phyloP scores from a whole-genome alignment of 2,797 vertebrate genomes.

The Anguilla megastoma region DNA sequence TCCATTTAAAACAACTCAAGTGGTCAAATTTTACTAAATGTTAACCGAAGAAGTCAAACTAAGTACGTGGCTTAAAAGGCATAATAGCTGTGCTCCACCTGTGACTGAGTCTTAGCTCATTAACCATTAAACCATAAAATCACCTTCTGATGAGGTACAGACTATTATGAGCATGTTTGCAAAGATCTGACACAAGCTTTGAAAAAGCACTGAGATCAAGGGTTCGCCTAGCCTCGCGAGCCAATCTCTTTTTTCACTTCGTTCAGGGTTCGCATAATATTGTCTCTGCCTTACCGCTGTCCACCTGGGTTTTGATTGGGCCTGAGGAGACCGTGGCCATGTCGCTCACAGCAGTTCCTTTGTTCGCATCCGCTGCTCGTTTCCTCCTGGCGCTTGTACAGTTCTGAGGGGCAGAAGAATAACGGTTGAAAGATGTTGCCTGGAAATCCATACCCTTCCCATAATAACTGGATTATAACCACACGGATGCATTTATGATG shows the following conservation, averaged over 20 bases:
- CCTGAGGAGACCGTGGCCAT: constrained; percentile 60
- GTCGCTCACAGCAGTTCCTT: constrained; percentile 59
- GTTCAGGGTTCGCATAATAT: neutral
- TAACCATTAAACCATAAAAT: neutral
- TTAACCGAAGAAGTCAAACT: neutral
- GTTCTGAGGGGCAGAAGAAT: constrained; percentile 27
- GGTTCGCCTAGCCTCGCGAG: neutral
- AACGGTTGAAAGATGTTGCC: neutral
- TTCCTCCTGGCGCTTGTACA: constrained; percentile 39
- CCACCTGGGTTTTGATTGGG: constrained; percentile 48
- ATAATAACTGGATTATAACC: neutral
- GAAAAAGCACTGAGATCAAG: neutral
- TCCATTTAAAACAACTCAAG: neutral
- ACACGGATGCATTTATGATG: neutral
- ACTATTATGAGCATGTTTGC: neutral
- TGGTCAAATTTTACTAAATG: neutral
- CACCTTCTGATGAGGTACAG: neutral
- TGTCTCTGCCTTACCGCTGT: constrained; percentile 51
- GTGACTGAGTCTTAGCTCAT: neutral
- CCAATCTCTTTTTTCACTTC: too few species aligned
- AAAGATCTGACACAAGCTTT: neutral
- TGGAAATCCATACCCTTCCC: neutral
- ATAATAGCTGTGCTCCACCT: neutral
- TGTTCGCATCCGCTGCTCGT: constrained; percentile 42
- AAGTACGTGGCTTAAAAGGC: neutral